phyloP scores from a whole-genome alignment of 2,113 vertebrate genomes.

The Penelope pileata region DNA sequence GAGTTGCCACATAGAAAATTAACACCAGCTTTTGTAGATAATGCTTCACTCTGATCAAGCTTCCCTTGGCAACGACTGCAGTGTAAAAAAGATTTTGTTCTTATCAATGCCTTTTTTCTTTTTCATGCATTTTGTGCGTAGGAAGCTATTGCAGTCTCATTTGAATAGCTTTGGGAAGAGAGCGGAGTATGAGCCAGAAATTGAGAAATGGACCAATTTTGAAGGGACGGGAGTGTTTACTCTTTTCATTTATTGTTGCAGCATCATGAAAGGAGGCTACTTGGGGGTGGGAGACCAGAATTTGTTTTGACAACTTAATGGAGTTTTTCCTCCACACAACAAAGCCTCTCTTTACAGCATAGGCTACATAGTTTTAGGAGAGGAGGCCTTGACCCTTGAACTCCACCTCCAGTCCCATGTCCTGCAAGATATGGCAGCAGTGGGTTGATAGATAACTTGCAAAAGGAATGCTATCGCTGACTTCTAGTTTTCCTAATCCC shows the following conservation, averaged over 20 bases:
- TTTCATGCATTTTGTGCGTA: slow-evolving; percentile 16
- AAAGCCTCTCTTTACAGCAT: neutral
- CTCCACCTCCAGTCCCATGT: neutral
- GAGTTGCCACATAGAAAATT: slow-evolving; percentile 31
- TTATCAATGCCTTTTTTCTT: slow-evolving; percentile 43
- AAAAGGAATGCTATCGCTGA: neutral
- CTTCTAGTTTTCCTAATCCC: neutral
- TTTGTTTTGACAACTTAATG: slow-evolving; percentile 21
- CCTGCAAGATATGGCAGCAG: neutral
- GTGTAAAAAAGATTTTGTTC: slow-evolving; percentile 36
- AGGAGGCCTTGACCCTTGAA: neutral
- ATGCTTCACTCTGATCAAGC: slow-evolving; percentile 31
- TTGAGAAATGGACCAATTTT: neutral
- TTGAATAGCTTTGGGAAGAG: slow-evolving; percentile 11
- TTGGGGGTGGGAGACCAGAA: neutral
- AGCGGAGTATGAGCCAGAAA: neutral
- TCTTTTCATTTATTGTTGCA: slow-evolving; percentile 33
- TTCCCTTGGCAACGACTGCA: slow-evolving; percentile 47
- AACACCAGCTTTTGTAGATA: slow-evolving; percentile 39
- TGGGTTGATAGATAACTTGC: neutral
- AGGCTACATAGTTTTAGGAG: neutral
- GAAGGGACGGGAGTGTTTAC: neutral
- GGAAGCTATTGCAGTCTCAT: slow-evolving; percentile 24
- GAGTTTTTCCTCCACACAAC: neutral
- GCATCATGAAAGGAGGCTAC: neutral